Base-by-base conservation (phyloP, 1,140 invertebrate species). In the Armadillidium nasatum region DNA sequence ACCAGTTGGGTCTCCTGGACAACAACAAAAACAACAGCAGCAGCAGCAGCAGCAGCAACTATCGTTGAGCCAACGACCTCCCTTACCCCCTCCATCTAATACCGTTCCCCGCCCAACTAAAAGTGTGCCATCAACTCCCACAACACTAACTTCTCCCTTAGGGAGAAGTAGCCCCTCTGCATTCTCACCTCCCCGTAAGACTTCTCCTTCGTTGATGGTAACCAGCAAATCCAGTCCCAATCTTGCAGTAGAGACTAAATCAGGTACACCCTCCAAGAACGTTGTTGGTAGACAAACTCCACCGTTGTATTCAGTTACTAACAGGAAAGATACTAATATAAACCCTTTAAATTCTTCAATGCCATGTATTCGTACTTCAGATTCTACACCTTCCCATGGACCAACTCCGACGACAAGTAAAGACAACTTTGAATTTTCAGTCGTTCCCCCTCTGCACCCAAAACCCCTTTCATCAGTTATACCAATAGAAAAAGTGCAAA, bases 181-280 rank as follows among this genome's bases (percentile, higher is more conserved):
- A 15, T 60, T 60, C 19, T 60, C 50, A 13, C 11, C 50, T 19
- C 50, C 50, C 50, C 11, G 11, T 19, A 60, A 60, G 50, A 60
- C 50, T 19, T 33, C 33, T 6, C 50, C 50, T 19, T 60, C 50
- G 7, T 15, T 60, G 50, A 60, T 60, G 50, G 50, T 60, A 66
- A 78, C 76, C 74, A 78, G 77, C 76, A 76, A 74, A 45, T 79
- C 78, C 68, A 78, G 78, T 54, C 80, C 75, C 60, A 79, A 78
- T 73, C 69, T 80, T 72, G 77, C 80, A 21, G 73, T 78, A 46
- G 76, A 13, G 11, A 4, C 50, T 60, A 13, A 13, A 15, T 60
- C 50, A 15, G 50, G 50, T 60, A 60, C 75, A 45, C 46, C 72
- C 10, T 60, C 66, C 66, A 76, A 67, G 19, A 72, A 44, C 15